Evolutionary conservation across 2,113 vertebrate genomes (phyloP), one percentile per base, ranked within the genome.

Genomic region (Climacteris rufus): DNA sequence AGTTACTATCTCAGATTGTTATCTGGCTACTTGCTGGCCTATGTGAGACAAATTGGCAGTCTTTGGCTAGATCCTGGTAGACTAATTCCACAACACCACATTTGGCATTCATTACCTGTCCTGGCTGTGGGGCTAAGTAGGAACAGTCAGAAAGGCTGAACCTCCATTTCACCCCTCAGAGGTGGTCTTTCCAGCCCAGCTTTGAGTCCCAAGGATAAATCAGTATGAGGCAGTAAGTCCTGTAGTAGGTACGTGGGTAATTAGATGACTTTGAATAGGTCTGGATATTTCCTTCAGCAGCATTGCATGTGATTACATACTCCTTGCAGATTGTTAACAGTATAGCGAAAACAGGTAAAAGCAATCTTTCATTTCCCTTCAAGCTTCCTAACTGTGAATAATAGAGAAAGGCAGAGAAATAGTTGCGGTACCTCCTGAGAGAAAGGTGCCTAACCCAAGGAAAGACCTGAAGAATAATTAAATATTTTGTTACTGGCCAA

Each of bases 71-170:
- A 94, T 94, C 65, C 76, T 97, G 87, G 92, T 86, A 87, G 91
- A 91, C 94, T 95, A 94, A 96, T 96, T 97, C 85, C 93, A 95
- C 90, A 95, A 82, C 96, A 95, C 80, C 60, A 91, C 93, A 95
- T 97, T 96, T 97, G 97, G 96, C 91, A 96, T 96, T 96, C 92
- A 96, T 97, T 97, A 97, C 69, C 76, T 93, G 69, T 87, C 89
- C 74, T 91, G 90, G 91, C 89, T 91, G 90, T 93, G 96, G 83
- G 85, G 69, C 92, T 94, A 86, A 93, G 59, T 59, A 81, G 57
- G 74, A 96, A 93, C 52, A 92, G 79, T 71, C 68, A 79, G 79
- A 84, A 85, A 93, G 54, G 50, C 84, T 91, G 96, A 94, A 95
- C 86, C 77, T 96, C 76, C 45, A 84, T 90, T 93, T 97, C 96